These are phyloP conservation scores for Helleia helle DNA, from an alignment of 2,888 invertebrate species.

Conservation along the genomic window DNA sequence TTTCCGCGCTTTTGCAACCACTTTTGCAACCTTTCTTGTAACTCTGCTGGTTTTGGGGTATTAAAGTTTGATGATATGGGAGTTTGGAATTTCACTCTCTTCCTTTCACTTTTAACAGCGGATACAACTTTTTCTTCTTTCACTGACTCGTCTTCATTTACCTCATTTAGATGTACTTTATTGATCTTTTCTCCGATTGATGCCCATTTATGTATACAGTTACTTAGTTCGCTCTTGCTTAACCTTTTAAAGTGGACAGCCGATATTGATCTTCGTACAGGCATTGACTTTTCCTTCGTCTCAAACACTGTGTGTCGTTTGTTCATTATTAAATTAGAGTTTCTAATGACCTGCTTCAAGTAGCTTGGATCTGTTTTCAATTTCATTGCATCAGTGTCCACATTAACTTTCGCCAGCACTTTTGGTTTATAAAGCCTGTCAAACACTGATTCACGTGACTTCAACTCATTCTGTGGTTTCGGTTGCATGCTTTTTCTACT, in stretches of 20 bases:
- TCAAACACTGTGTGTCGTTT: slow-evolving; percentile 41
- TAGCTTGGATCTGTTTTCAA: slow-evolving; percentile 39
- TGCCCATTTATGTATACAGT: slow-evolving; percentile 56
- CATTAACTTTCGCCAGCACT: slow-evolving; percentile 23
- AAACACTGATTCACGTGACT: slow-evolving; percentile 41
- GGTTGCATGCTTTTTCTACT: slow-evolving; percentile 29
- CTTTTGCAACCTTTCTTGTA: slow-evolving; percentile 51
- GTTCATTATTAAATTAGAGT: slow-evolving; percentile 33
- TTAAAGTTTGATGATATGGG: slow-evolving; percentile 40
- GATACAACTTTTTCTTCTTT: slow-evolving; percentile 41
- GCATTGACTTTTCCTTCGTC: slow-evolving; percentile 22
- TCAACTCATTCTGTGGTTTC: slow-evolving; percentile 16
- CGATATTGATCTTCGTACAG: slow-evolving; percentile 55
- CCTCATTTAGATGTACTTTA: slow-evolving; percentile 33
- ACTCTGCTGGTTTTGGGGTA: slow-evolving; percentile 51
- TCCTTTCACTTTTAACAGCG: slow-evolving; percentile 55
- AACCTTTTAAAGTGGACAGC: slow-evolving; percentile 62
- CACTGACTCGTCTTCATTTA: slow-evolving; percentile 42
- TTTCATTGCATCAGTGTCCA: slow-evolving; percentile 29
- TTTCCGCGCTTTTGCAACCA: slow-evolving; percentile 72
- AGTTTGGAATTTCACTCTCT: slow-evolving; percentile 54
- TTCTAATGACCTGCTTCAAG: slow-evolving; percentile 37
- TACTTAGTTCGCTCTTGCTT: slow-evolving; percentile 39
- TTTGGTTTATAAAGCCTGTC: slow-evolving; percentile 57
- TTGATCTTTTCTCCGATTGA: slow-evolving; percentile 55